phyloP scores from a whole-genome alignment of 2,888 invertebrate species.

The Uloborus plumipes region DNA sequence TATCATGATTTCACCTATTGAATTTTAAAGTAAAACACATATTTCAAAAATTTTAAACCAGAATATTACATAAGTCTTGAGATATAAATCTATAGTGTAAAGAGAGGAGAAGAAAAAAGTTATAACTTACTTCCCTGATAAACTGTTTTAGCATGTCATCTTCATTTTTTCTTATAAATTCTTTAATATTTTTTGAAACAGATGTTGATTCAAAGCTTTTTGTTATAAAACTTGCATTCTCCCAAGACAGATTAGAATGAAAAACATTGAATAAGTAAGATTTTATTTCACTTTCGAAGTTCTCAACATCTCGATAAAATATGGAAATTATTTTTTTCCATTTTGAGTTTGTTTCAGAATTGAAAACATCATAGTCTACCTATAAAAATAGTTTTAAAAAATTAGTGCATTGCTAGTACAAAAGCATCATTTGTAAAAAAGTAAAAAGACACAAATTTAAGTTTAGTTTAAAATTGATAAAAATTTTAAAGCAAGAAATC shows the following conservation, averaged over 20 bases:
- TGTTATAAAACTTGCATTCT: slow-evolving; percentile 84
- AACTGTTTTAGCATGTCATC: slow-evolving; percentile 88
- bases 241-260: slow-evolving; percentile 82
- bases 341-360: slow-evolving; percentile 82
- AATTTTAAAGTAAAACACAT: too few species aligned
- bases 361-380: slow-evolving; percentile 87
- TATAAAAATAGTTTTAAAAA: slow-evolving; percentile 74
- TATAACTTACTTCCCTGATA: slow-evolving; percentile 79
- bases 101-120: neutral
- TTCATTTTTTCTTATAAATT: slow-evolving; percentile 84
- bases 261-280: slow-evolving; percentile 89
- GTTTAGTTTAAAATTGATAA: too few species aligned
- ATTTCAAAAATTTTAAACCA: too few species aligned
- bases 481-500: too few species aligned
- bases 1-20: too few species aligned
- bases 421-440: too few species aligned
- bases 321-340: slow-evolving; percentile 87
- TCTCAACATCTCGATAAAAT: slow-evolving; percentile 81
- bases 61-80: too few species aligned
- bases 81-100: too few species aligned
- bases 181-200: slow-evolving; percentile 81
- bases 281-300: slow-evolving; percentile 85
- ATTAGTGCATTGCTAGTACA: too few species aligned
- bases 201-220: slow-evolving; percentile 84
- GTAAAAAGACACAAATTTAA: too few species aligned